Evolutionary conservation across 2,888 invertebrate genomes (phyloP).

Genomic region (Drosophila helvetica): DNA sequence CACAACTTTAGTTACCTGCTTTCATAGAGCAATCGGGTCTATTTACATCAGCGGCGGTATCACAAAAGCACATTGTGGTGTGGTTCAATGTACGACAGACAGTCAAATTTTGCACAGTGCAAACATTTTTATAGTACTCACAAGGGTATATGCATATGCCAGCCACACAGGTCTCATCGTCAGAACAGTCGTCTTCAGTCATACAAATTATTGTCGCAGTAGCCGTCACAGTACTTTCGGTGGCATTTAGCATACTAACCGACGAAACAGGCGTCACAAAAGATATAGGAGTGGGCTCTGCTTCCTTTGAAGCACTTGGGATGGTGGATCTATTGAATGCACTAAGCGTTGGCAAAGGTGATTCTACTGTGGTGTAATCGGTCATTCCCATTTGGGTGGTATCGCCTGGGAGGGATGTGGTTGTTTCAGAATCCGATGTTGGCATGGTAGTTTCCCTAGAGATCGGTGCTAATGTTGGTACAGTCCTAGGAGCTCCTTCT

Average conservation of each 20-base stretch:
- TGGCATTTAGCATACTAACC: conserved; percentile 28
- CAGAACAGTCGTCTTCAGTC: conserved; percentile 83
- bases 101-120: conserved; percentile 82
- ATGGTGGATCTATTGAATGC: not conserved
- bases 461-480: too few relatives aligned
- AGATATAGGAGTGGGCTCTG: conserved; percentile 9
- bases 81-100: conserved; percentile 85
- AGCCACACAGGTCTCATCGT: conserved; percentile 84
- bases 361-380: too few relatives aligned
- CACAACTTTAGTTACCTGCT: conserved; percentile 86
- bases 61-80: conserved; percentile 86
- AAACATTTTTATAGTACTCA: conserved; percentile 79
- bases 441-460: conserved; percentile 1
- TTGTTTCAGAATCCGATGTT: not conserved
- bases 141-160: conserved; percentile 85
- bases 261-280: conserved; percentile 13
- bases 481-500: not conserved
- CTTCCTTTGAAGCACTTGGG: not conserved
- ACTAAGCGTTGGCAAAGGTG: not conserved
- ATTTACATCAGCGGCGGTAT: conserved; percentile 84
- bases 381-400: not conserved
- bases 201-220: conserved; percentile 62
- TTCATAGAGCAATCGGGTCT: conserved; percentile 85
- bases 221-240: conserved; percentile 25
- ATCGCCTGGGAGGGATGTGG: not conserved